Evolutionary conservation across 2,113 vertebrate species (phyloP).

Genomic region (Sander lucioperca): DNA sequence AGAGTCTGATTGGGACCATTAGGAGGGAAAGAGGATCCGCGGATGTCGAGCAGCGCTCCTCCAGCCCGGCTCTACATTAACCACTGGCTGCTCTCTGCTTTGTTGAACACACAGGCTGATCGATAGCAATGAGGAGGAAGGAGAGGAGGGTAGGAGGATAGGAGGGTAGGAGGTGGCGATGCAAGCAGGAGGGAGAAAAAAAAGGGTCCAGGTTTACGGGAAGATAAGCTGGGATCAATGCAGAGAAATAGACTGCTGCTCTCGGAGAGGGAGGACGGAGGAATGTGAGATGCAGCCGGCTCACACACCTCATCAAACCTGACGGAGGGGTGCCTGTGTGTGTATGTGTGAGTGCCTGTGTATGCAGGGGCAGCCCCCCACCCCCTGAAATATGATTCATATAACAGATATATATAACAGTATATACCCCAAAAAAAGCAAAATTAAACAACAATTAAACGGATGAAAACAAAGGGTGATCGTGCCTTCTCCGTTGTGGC

Average conservation of each 20-base stretch:
- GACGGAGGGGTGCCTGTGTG: constrained; percentile 33
- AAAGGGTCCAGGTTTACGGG: constrained; percentile 72
- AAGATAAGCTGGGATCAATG: constrained; percentile 81
- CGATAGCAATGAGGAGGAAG: constrained; percentile 67
- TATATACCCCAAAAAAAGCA: too few relatives aligned
- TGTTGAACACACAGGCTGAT: constrained; percentile 71
- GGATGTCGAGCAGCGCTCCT: constrained; percentile 18
- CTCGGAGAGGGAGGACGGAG: constrained; percentile 42
- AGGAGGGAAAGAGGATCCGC: constrained; percentile 65
- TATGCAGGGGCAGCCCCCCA: too few relatives aligned
- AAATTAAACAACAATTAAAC: too few relatives aligned
- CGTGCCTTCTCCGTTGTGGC: too few relatives aligned
- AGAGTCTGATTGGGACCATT: constrained; percentile 71
- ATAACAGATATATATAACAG: too few relatives aligned
- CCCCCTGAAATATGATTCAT: too few relatives aligned
- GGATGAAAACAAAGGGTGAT: too few relatives aligned
- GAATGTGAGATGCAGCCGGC: constrained; percentile 49
- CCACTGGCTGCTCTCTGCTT: constrained; percentile 64
- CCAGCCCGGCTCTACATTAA: constrained; percentile 64
- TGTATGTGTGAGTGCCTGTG: constrained; percentile 3
- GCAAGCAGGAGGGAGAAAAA: constrained; percentile 38
- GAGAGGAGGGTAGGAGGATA: constrained; percentile 31
- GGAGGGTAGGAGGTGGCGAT: constrained; percentile 29
- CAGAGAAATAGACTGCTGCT: constrained; percentile 61
- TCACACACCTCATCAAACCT: constrained; percentile 65